Evolutionary conservation across 2,888 invertebrate species (phyloP), one percentile per base, ranked within the genome.

Genomic region (Ophioninae sp.): DNA sequence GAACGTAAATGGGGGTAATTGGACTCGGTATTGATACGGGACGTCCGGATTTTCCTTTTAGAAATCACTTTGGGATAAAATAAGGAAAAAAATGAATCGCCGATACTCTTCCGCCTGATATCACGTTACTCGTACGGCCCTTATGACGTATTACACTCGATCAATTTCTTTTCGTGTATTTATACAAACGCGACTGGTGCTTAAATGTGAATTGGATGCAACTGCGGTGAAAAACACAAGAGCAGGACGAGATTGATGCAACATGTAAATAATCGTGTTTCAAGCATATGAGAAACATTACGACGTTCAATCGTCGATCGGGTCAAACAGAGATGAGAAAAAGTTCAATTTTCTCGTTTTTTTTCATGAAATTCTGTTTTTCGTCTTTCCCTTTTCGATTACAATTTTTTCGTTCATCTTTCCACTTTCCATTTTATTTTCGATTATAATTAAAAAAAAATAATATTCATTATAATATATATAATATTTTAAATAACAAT

Each of bases 141-240:
- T 73, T 63, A 58, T 61, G 10, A 9, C 20, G 37, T 61, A 72
- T 7, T 30, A 0, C n/a, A 67, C 20, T 44, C 63, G 30, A 37
- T 51, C 30, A 64, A 74, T 64, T 17, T 39, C 64, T 61, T 13
- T 13, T 13, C 13, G 56, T 79, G 44, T 58, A 79, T 74, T 64
- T 82, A 58, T 76, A 17, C 51, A 63, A 37, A 56, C 44, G 44
- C 51, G 23, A 59, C 64, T 67, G 74, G 65, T 65, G 63, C 41
- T 73, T 41, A 69, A 61, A 83, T 83, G 80, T 79, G 69, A 68
- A 74, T 65, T 78, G 68, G 74, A 74, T 78, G 59, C 69, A 83
- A 37, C 80, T 74, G 83, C 65, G 83, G 77, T 78, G 61, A 78
- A 74, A 71, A 30, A 69, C 22, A 69, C 64, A 64, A 64, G 64